A percentile compares a stretch with the other conserved stretches of the same genome.
Evolutionary conservation across 2,797 vertebrate genomes (phyloP).

Genomic region (Anabas testudineus): DNA sequence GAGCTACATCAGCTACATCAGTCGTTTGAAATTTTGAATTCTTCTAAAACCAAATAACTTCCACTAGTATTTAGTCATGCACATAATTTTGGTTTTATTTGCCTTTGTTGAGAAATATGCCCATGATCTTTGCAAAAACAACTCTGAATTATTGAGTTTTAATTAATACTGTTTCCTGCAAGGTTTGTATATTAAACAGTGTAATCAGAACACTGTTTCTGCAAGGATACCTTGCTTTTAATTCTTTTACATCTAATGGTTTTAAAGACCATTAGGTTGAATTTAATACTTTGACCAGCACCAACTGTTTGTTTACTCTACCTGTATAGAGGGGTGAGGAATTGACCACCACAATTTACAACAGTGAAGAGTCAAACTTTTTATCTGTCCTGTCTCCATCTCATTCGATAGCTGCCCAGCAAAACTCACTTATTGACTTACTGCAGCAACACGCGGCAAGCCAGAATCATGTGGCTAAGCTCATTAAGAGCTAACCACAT

Average conservation of each 20-base stretch:
- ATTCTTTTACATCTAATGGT: neutral
- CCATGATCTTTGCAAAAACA: too few relatives aligned
- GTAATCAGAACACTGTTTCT: neutral
- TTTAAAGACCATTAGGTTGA: too few relatives aligned
- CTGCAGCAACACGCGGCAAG: conserved; percentile 28
- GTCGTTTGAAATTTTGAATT: too few relatives aligned
- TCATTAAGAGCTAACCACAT: conserved; percentile 15
- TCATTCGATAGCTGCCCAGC: conserved; percentile 53
- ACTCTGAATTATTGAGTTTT: too few relatives aligned
- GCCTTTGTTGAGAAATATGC: too few relatives aligned
- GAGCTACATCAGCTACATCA: too few relatives aligned
- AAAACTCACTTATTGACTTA: conserved; percentile 44
- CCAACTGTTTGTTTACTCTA: neutral
- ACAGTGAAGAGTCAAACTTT: conserved; percentile 40
- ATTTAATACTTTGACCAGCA: neutral
- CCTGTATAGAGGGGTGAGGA: neutral
- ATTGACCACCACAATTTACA: conserved; percentile 23
- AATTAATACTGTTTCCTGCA: neutral
- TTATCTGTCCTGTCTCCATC: conserved; percentile 43
- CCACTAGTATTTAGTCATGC: neutral
- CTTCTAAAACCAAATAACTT: neutral
- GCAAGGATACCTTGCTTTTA: neutral
- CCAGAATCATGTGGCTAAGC: conserved; percentile 13
- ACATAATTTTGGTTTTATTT: neutral
- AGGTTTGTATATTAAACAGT: neutral